Conservation (phyloP, 1,140 invertebrate genomes). For the Ips typographus region DNA sequence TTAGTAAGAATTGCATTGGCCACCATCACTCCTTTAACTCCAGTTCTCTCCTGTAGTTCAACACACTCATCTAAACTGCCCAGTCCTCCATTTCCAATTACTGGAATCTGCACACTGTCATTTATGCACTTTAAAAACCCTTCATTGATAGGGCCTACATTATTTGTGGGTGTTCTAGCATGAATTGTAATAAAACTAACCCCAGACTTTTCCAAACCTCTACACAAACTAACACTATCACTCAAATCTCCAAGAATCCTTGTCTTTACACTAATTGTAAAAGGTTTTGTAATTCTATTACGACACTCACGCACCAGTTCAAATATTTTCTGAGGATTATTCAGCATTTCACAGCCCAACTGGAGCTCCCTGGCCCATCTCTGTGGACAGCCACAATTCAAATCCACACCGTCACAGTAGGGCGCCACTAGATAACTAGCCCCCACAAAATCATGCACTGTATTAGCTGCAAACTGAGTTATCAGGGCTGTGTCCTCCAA, state of each 20-base stretch:
- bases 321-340: constrained; percentile 79
- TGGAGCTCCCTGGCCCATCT: constrained; percentile 91
- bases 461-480: constrained; percentile 93
- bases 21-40: constrained; percentile 84
- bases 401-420: constrained; percentile 88
- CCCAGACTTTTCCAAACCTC: constrained; percentile 79
- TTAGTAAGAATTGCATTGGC: constrained; percentile 88
- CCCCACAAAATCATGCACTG: constrained; percentile 76
- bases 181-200: constrained; percentile 88
- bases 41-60: constrained; percentile 64
- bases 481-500: constrained; percentile 79
- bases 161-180: constrained; percentile 80
- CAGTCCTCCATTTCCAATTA: constrained; percentile 91
- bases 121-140: constrained; percentile 73
- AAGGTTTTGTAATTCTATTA: constrained; percentile 70
- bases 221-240: constrained; percentile 72
- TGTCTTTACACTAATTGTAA: constrained; percentile 92
- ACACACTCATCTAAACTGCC: constrained; percentile 71
- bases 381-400: constrained; percentile 98
- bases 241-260: constrained; percentile 65
- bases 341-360: constrained; percentile 83
- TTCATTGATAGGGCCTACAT: constrained; percentile 74
- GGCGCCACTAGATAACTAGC: constrained; percentile 82
- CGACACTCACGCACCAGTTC: constrained; percentile 78
- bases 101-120: constrained; percentile 71